phyloP scores from a whole-genome alignment of 2,113 vertebrate genomes.

The Cisticola juncidis region DNA sequence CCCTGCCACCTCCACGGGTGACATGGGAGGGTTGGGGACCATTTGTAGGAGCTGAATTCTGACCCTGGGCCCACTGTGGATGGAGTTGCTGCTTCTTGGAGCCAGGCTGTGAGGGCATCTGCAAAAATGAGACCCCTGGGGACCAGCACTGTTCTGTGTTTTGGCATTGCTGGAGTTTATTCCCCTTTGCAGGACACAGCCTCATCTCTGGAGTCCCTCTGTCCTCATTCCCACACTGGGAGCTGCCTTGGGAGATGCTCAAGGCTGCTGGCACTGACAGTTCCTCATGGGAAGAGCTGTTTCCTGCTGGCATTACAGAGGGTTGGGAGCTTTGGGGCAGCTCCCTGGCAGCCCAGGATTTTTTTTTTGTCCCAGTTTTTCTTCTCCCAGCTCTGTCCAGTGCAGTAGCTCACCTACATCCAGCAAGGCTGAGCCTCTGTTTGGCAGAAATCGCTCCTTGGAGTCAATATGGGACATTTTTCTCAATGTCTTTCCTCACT shows the following conservation, averaged over 20 bases:
- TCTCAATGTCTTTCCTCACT: neutral
- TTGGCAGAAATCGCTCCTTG: neutral
- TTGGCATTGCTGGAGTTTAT: neutral
- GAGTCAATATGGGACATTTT: neutral
- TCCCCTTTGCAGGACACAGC: neutral
- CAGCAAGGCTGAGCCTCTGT: neutral
- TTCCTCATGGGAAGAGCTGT: neutral
- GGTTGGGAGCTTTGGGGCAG: neutral
- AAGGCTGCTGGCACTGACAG: neutral
- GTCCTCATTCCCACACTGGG: neutral
- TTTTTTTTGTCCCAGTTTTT: neutral
- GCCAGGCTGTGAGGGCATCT: neutral
- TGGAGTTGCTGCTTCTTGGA: neutral
- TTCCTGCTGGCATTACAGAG: neutral
- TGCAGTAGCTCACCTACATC: neutral
- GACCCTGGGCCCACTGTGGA: neutral
- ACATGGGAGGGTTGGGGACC: neutral
- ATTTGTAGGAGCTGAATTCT: neutral
- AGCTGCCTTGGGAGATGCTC: neutral
- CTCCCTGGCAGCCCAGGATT: neutral
- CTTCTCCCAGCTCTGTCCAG: neutral
- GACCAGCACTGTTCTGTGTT: neutral
- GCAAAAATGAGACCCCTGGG: neutral
- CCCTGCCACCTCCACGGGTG: fast-evolving
- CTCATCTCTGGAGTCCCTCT: neutral